A percentile compares a stretch with the other conserved stretches of the same genome.
These are phyloP conservation scores for Terrapene triunguis DNA, from an alignment of 2,113 vertebrate genomes.

Conservation along the genomic window DNA sequence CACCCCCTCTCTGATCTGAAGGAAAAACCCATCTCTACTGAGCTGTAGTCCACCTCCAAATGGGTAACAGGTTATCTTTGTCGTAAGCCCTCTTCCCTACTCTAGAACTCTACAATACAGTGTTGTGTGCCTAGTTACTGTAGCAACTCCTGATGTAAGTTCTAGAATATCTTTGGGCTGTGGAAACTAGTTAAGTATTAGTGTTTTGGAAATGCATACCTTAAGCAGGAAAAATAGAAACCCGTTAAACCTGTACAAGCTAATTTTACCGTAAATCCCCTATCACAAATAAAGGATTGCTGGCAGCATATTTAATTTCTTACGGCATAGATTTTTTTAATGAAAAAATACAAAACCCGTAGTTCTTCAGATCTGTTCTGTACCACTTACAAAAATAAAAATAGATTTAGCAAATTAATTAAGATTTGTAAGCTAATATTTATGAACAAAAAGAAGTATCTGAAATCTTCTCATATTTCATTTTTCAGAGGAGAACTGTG, in stretches of 20 bases:
- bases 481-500: constrained; percentile 43
- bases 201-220: not conserved
- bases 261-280: not conserved
- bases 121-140: not conserved
- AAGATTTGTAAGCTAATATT: not conserved
- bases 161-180: not conserved
- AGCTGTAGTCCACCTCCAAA: not conserved
- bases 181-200: not conserved
- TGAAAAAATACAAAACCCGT: not conserved
- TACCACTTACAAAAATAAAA: constrained; percentile 16
- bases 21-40: not conserved
- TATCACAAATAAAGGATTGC: not conserved
- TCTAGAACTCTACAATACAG: rapidly evolving
- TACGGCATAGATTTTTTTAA: not conserved
- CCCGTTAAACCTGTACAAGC: not conserved
- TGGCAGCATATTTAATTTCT: not conserved
- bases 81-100: not conserved
- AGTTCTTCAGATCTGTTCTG: constrained; percentile 16
- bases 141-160: not conserved
- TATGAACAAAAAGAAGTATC: constrained; percentile 27
- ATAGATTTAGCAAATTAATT: constrained; percentile 2
- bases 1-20: not conserved
- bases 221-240: not conserved
- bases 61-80: not conserved
- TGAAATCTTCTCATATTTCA: constrained; percentile 47